phyloP scores from a whole-genome alignment of 1,140 invertebrate species.

The Sinonovacula constricta region DNA sequence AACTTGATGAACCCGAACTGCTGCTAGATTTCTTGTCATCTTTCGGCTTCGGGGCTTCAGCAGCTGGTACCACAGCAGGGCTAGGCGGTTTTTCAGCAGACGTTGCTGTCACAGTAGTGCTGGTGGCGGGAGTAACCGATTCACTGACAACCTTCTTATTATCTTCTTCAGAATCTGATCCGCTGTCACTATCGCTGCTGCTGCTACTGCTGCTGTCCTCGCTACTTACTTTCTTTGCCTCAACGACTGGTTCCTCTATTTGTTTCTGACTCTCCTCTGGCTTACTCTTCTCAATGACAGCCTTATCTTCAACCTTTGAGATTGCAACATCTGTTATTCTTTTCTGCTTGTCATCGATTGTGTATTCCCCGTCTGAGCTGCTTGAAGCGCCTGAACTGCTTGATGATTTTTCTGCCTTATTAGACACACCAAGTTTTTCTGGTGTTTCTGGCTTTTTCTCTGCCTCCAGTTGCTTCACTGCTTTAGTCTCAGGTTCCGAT shows the following conservation, averaged over 20 bases:
- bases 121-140: no score
- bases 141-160: conserved; percentile 35
- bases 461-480: not conserved
- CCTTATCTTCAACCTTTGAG: no score
- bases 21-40: not conserved
- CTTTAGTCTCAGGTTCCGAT: not conserved
- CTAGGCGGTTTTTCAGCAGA: no score
- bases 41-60: not conserved
- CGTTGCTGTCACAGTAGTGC: no score
- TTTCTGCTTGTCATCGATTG: not conserved
- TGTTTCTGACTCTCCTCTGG: not conserved
- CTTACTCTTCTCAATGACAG: no score
- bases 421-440: no score
- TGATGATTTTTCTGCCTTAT: not conserved
- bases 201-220: not conserved
- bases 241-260: not conserved
- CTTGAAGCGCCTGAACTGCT: not conserved
- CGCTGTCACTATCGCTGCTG: not conserved
- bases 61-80: no score
- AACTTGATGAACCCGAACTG: not conserved
- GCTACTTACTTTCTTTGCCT: not conserved
- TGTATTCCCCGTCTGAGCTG: not conserved
- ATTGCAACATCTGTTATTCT: no score
- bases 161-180: conserved; percentile 20
- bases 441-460: not conserved